Evolutionary conservation across 2,113 vertebrate genomes (phyloP).

Genomic region (Isurus oxyrinchus): DNA sequence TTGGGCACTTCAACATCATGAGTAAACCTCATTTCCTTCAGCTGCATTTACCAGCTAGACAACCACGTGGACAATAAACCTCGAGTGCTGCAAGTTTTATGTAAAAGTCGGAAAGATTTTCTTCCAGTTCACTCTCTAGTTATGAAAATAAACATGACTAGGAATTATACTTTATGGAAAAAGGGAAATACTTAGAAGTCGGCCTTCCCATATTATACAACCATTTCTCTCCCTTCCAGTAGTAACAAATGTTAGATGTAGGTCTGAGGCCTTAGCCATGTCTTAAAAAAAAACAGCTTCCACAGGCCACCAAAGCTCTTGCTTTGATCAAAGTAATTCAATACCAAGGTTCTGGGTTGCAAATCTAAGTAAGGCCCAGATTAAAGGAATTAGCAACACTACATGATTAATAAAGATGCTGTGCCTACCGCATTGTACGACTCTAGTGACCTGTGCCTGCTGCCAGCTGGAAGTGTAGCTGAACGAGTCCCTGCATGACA

Average conservation of each 20-base stretch:
- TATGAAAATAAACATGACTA: not conserved
- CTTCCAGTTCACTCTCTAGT: not conserved
- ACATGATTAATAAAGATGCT: conserved; percentile 38
- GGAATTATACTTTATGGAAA: not conserved
- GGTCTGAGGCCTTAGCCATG: not conserved
- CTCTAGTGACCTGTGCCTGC: conserved; percentile 12
- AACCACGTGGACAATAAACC: not conserved
- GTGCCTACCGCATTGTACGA: not conserved
- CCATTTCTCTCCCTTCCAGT: not conserved
- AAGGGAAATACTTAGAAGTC: not conserved
- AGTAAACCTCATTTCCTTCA: not conserved
- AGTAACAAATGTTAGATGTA: not conserved
- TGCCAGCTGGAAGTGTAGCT: conserved; percentile 1
- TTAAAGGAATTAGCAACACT: conserved; percentile 40
- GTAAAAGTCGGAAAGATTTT: not conserved
- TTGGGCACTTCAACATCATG: not conserved
- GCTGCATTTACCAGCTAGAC: not conserved
- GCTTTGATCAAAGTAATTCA: conserved; percentile 39
- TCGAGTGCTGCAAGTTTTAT: not conserved
- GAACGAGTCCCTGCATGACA: conserved; percentile 20
- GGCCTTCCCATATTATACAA: not conserved
- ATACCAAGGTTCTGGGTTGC: conserved; percentile 35
- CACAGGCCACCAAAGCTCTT: conserved; percentile 28
- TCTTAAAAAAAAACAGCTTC: conserved; percentile 22
- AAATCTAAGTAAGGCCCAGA: conserved; percentile 32